Conservation (phyloP, 2,113 vertebrate species). For the Trochalopteron elliotii region DNA sequence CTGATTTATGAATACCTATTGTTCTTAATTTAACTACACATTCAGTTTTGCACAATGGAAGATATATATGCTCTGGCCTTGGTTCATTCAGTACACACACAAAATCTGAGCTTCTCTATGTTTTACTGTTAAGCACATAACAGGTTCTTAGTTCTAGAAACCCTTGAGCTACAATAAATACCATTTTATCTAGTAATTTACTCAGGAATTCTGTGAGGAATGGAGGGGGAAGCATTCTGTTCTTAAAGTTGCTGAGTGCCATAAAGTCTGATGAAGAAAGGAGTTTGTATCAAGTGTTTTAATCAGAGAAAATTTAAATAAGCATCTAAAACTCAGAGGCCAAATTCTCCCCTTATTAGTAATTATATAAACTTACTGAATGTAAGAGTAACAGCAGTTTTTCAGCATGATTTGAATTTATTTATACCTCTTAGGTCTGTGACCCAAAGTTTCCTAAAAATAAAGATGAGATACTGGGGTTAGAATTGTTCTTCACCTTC, state of each 20-base stretch:
- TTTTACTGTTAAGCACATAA: not conserved
- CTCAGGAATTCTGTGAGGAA: not conserved
- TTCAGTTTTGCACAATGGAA: constrained; percentile 66
- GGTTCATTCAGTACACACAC: not conserved
- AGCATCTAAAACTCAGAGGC: not conserved
- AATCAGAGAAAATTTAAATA: not conserved
- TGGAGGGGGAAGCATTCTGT: not conserved
- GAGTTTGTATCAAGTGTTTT: not conserved
- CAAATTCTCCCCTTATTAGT: not conserved
- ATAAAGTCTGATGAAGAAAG: not conserved
- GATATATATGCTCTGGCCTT: not conserved
- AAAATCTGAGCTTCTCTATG: not conserved
- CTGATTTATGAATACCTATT: constrained; percentile 73
- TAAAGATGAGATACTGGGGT: not conserved
- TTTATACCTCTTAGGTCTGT: not conserved
- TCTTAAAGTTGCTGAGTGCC: not conserved
- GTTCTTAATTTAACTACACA: constrained; percentile 65
- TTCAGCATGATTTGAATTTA: not conserved
- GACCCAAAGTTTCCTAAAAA: not conserved
- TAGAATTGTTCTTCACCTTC: not conserved
- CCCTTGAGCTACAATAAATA: not conserved
- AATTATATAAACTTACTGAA: not conserved
- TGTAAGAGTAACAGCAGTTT: not conserved
- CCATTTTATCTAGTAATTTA: not conserved
- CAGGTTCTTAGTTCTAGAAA: not conserved